Evolutionary conservation across 2,888 invertebrate genomes (phyloP).

Genomic region (Ferdinandea cuprea): DNA sequence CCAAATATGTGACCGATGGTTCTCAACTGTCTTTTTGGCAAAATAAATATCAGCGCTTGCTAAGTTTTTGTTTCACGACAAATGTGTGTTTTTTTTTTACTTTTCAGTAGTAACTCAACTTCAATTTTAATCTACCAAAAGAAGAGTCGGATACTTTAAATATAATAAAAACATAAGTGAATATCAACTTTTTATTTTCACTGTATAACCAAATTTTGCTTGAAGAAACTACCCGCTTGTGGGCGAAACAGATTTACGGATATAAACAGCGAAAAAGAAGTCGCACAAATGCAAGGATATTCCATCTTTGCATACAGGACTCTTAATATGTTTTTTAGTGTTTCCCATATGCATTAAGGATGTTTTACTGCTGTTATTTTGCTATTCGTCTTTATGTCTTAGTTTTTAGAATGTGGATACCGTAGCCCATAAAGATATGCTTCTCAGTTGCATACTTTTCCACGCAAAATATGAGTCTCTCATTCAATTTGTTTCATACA

Average conservation of each 20-base stretch:
- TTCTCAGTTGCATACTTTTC: constrained; percentile 41
- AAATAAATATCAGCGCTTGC: no score
- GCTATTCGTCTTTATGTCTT: not conserved
- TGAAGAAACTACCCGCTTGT: constrained; percentile 35
- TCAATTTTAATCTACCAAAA: no score
- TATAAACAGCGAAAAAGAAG: constrained; percentile 38
- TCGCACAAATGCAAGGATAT: constrained; percentile 17
- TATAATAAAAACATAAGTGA: not conserved
- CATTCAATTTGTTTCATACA: constrained; percentile 27
- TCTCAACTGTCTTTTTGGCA: no score
- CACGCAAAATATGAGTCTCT: constrained; percentile 39
- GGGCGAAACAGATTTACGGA: constrained; percentile 38
- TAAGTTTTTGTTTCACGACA: no score
- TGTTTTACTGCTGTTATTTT: constrained; percentile 48
- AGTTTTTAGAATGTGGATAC: not conserved
- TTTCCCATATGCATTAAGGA: constrained; percentile 50
- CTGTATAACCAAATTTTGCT: constrained; percentile 25
- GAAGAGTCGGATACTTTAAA: not conserved
- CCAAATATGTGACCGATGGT: no score
- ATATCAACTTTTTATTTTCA: constrained; percentile 10
- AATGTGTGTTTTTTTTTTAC: no score
- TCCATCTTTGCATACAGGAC: constrained; percentile 35
- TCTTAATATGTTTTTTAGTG: constrained; percentile 48
- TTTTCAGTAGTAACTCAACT: no score
- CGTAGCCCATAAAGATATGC: constrained; percentile 38